Evolutionary conservation across 2,113 vertebrate species (phyloP).

Genomic region (Ptyas mucosa): DNA sequence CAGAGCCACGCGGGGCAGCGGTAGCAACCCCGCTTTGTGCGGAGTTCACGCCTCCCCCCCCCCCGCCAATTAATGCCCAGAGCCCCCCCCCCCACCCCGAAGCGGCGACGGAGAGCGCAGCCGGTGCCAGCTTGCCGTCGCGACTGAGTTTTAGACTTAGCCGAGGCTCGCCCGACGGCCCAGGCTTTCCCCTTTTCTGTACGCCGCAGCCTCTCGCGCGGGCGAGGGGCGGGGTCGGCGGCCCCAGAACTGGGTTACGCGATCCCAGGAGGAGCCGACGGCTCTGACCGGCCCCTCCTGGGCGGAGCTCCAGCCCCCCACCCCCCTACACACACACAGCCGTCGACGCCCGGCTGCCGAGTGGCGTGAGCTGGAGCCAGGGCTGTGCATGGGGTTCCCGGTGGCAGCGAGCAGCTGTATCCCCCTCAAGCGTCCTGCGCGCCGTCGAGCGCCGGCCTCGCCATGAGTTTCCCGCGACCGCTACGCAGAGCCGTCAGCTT

Average conservation of each 20-base stretch:
- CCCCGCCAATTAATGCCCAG: not conserved
- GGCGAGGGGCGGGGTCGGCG: not conserved
- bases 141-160: not conserved
- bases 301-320: not conserved
- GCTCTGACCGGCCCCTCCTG: not conserved
- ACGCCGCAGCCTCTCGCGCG: not conserved
- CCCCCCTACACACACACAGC: not conserved
- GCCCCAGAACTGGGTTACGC: not conserved
- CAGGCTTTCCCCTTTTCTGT: not conserved
- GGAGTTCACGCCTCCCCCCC: not conserved
- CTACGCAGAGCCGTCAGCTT: constrained; percentile 69
- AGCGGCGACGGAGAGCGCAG: not conserved
- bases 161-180: not conserved
- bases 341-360: not conserved
- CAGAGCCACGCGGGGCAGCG: not conserved
- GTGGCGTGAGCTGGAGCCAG: constrained; percentile 21
- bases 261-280: not conserved
- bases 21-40: not conserved
- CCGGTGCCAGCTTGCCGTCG: not conserved
- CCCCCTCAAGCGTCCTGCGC: not conserved
- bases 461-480: constrained; percentile 71
- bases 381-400: not conserved
- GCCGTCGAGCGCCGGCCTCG: not conserved
- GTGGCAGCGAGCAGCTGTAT: not conserved
- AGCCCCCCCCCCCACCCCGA: not conserved